A percentile compares a stretch with the other conserved stretches of the same genome.
phyloP scores from a whole-genome alignment of 2,113 vertebrate species.

The Meleagris gallopavo region DNA sequence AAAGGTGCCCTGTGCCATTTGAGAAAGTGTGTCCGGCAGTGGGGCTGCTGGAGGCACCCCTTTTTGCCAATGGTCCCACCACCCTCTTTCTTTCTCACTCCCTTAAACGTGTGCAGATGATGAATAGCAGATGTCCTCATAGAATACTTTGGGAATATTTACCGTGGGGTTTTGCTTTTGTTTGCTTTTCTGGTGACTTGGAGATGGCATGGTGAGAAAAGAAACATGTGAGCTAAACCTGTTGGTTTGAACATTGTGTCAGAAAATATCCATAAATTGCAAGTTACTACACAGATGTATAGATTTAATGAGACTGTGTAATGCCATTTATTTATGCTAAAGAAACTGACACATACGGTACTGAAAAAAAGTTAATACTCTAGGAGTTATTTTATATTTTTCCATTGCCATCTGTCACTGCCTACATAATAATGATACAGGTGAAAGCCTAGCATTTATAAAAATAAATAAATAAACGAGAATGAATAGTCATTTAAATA shows the following conservation, averaged over 20 bases:
- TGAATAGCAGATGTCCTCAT: constrained; percentile 59
- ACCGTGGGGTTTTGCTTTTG: constrained; percentile 69
- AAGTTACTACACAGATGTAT: constrained; percentile 78
- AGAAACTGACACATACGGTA: constrained; percentile 71
- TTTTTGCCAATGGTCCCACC: constrained; percentile 6
- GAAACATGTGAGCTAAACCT: constrained; percentile 77
- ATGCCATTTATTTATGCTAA: constrained; percentile 78
- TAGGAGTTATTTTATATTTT: constrained; percentile 72
- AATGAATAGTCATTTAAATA: constrained; percentile 72
- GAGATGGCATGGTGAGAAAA: constrained; percentile 74
- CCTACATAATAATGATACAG: constrained; percentile 74
- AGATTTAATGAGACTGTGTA: constrained; percentile 77
- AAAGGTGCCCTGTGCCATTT: not conserved
- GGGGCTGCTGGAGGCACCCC: not conserved
- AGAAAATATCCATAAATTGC: constrained; percentile 76
- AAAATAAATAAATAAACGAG: not conserved
- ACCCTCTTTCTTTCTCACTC: not conserved
- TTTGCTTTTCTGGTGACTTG: constrained; percentile 75
- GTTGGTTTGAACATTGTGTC: constrained; percentile 75
- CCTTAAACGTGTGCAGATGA: constrained; percentile 27
- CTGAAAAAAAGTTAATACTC: constrained; percentile 75
- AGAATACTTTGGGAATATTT: constrained; percentile 67
- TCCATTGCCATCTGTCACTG: constrained; percentile 74
- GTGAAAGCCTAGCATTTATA: constrained; percentile 59
- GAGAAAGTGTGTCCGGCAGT: no score